Base-by-base conservation (phyloP, 2,113 vertebrate genomes). In the Scatophagus argus region DNA sequence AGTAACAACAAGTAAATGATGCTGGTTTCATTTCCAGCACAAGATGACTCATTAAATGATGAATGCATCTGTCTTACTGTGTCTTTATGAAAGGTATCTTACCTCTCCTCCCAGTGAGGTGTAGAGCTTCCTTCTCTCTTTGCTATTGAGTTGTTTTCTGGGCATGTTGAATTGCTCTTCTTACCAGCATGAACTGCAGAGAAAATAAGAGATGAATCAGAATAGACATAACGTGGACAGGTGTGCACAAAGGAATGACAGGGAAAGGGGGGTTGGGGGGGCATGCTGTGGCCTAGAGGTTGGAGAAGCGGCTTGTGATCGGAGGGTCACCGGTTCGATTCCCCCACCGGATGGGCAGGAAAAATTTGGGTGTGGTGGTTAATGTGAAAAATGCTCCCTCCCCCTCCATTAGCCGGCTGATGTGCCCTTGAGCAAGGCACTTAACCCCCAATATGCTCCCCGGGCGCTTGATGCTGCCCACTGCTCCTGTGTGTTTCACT, bases 51-150 rank as follows among this genome's bases (percentile, higher is more conserved):
- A 65, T 14, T 7, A n/a, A 55, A n/a, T 5, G 17, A 44, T 17
- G 21, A 23, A 36, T 1, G 3, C 7, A 21, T 58, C 41, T 10
- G 16, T 36, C 52, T 56, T 10, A 13, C 0, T 29, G 49, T 34
- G 13, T 65, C 31, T 31, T 8, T 25, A 36, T 31, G 31, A 39
- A 55, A 39, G 13, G 16, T 4, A 3, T 61, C 86, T 86, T 62
- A 91, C 91, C 91, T 92, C 88, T 1, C 51, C 44, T 3, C 56
- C 79, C 79, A 92, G 66, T 5, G 68, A 77, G 0, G 6, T 61
- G 68, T 8, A 76, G 27, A 74, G 3, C 12, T 49, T 64, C 78
- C 63, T 81, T 6, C 9, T 23, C 49, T 87, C 67, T 39, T 63
- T 86, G 8, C 52, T 64, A 1, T 58, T 47, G 19, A 81, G 46